Conservation (phyloP, 2,113 vertebrate species). For the Labeo catla region DNA sequence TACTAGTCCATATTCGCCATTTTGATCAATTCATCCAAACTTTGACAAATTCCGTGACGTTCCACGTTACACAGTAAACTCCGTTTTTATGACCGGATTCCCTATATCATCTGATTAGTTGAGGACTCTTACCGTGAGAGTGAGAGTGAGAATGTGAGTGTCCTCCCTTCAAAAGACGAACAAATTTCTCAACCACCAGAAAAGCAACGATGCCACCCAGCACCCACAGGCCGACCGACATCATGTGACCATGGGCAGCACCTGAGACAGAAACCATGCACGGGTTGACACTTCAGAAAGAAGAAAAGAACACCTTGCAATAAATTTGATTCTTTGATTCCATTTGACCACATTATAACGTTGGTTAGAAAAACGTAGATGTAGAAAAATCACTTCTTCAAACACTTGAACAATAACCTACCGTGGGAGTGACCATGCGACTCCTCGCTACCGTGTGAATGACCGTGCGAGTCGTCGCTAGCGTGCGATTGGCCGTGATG, state of each 20-base stretch:
- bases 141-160: constrained; percentile 74
- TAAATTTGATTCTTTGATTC: neutral
- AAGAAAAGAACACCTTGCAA: neutral
- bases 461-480: constrained; percentile 51
- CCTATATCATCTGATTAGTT: neutral
- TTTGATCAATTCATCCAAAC: no score
- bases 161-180: constrained; percentile 86
- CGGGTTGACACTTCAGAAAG: neutral
- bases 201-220: constrained; percentile 90
- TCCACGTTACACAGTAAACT: no score
- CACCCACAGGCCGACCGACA: constrained; percentile 90
- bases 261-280: constrained; percentile 60
- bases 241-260: constrained; percentile 81
- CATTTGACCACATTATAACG: neutral
- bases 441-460: constrained; percentile 58
- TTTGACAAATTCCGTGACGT: no score
- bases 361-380: neutral
- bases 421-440: constrained; percentile 77
- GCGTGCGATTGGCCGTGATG: constrained; percentile 64
- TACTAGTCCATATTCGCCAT: no score
- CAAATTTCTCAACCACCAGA: constrained; percentile 89
- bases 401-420: constrained; percentile 26
- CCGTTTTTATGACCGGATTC: no score
- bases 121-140: constrained; percentile 61
- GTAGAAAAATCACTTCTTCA: neutral